Evolutionary conservation across 2,113 vertebrate species (phyloP), one percentile per base, ranked within the genome.

Genomic region (Hylia prasina): DNA sequence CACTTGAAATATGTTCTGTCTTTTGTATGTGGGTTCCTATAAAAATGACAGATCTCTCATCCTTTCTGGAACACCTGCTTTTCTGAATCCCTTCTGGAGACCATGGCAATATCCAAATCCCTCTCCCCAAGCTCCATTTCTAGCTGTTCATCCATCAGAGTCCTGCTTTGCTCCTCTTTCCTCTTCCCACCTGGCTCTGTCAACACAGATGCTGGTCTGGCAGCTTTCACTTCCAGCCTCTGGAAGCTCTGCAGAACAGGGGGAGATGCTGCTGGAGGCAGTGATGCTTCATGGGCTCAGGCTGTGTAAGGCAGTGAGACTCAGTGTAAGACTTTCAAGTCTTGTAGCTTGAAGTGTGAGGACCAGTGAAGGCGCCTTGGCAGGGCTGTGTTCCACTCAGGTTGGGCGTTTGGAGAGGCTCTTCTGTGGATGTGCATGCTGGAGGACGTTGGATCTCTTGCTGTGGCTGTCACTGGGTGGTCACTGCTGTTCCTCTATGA

Each of bases 51-150:
- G 57, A 17, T 78, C 9, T 16, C 6, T 23, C 1, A 1, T n/a
- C 7, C 47, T 64, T 87, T 63, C 56, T 84, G 30, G n/a, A 75
- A 42, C 22, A 63, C 2, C 17, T 54, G 35, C 56, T 85, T 93
- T 75, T 75, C 64, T 75, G 64, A 78, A 54, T 6, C 9, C 9
- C 6, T 65, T 77, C 35, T 50, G 75, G 39, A 79, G 61, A 44
- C 15, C 0, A 0, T 71, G 65, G 19, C 12, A 23, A 13, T 39
- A 86, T 56, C 22, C 15, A 69, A n/a, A 73, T 56, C n/a, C 15
- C 7, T 68, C 7, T 87, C 18, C 28, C 8, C 0, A 6, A 28
- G 16, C 30, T 40, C 1, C 0, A 0, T 40, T 82, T 64, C 45
- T 23, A 44, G 60, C 19, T 7, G 7, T 56, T 15, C 33, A 30